Base-by-base conservation (phyloP, 2,888 invertebrate genomes). In the Stenodera caucasica region DNA sequence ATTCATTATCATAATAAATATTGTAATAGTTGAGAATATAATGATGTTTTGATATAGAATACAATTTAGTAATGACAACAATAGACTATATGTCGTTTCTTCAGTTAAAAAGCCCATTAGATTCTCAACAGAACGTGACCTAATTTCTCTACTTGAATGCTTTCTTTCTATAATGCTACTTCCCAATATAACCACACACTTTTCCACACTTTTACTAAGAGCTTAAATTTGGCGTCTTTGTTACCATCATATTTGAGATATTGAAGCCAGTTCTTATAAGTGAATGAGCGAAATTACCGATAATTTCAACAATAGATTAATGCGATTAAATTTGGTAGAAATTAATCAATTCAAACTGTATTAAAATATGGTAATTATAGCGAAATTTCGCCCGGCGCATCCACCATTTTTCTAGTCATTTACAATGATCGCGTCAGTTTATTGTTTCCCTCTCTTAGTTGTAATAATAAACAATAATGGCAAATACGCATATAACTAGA, bases 401-500 rank as follows among this genome's bases (percentile, higher is more conserved):
- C 45, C 45, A 45, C 45, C 45, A 37, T 37, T 40, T 40, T 35
- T 40, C 0, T 5, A 18, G 7, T 18, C 1, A 4, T 26, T 26
- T 30, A 30, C 8, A 30, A 30, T 30, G 9, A 30, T 6, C 7
- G 26, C 7, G 3, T 26, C 1, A 7, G 6, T 30, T 30, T 30
- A 30, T 30, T 30, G 30, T 8, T 45, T 18, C 9, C 8, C 9
- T 15, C 15, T 7, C 18, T 40, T 21, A 2, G 4, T 21, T 21
- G 21, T 21, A 61, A 57, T 57, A 61, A 61, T 57, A 60, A 55
- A 37, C 37, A 55, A 55, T 30, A 55, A 55, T 35, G 57, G 56
- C 58, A 63, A 63, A 64, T 59, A 61, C 58, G 57, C 61, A 50
- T 49, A 50, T 56, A 63, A 60, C 57, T 37, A 32, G 59, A 58